phyloP scores from a whole-genome alignment of 2,113 vertebrate genomes.

The Antechinus stuartii region DNA sequence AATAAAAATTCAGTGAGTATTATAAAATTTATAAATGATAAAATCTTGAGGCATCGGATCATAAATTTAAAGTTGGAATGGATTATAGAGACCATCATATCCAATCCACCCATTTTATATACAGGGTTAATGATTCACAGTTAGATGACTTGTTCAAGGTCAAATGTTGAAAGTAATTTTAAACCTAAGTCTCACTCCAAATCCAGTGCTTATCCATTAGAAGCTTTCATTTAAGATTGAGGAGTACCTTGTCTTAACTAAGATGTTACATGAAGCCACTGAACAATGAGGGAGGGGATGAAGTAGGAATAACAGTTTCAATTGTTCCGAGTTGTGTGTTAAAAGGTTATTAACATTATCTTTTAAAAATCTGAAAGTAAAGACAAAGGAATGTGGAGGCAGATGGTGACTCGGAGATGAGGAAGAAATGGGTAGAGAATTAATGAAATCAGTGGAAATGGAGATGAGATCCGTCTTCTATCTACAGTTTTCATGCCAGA shows the following conservation, averaged over 20 bases:
- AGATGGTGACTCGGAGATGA: too few relatives aligned
- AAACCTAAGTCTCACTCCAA: background rate
- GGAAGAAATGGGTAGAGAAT: background rate
- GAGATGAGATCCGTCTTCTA: background rate
- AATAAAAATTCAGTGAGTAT: background rate
- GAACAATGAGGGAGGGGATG: background rate
- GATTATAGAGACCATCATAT: background rate
- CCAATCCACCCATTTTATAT: background rate
- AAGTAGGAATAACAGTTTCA: background rate
- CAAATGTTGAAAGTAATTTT: background rate
- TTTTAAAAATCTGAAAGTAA: background rate
- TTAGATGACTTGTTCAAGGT: background rate
- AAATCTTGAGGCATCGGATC: background rate
- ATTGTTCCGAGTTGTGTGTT: background rate
- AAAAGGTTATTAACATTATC: background rate
- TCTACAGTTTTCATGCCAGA: background rate
- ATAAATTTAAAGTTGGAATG: background rate
- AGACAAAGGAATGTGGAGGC: background rate
- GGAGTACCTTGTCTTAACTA: background rate
- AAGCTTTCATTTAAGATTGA: background rate
- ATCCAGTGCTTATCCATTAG: background rate
- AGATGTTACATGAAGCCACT: background rate
- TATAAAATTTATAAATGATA: background rate
- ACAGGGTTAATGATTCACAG: background rate
- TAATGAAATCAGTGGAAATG: background rate